A percentile compares a stretch with the other conserved stretches of the same genome.
Conservation (phyloP, 2,888 invertebrate genomes). For the Argyresthia albistria region DNA sequence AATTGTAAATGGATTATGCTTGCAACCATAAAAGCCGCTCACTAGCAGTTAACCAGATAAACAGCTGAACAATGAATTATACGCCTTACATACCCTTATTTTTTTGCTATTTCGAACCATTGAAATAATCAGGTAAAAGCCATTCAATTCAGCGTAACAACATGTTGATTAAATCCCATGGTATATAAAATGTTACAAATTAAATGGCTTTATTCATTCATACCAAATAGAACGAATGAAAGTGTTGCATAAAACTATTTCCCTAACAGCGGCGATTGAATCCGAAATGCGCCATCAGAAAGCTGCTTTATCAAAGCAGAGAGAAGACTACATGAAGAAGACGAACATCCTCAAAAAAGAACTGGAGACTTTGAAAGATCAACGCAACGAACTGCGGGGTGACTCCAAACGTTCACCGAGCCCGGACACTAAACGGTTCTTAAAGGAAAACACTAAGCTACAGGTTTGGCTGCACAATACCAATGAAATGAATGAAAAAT, state of each 20-base stretch:
- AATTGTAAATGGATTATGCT: too few species aligned
- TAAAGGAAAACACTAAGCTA: slow-evolving; percentile 86
- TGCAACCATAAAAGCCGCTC: too few species aligned
- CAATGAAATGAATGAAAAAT: neutral
- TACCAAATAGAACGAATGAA: too few species aligned
- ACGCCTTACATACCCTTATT: too few species aligned
- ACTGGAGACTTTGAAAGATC: slow-evolving; percentile 82
- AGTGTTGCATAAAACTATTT: neutral
- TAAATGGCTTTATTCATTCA: too few species aligned
- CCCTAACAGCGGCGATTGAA: slow-evolving; percentile 75
- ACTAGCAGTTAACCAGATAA: too few species aligned
- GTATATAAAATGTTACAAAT: too few species aligned
- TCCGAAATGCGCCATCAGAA: slow-evolving; percentile 88
- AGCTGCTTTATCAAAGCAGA: slow-evolving; percentile 83
- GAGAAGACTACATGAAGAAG: slow-evolving; percentile 86
- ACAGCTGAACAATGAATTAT: too few species aligned
- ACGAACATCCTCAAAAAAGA: slow-evolving; percentile 81
- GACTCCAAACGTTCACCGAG: slow-evolving; percentile 79
- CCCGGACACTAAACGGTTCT: slow-evolving; percentile 83
- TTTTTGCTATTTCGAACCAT: too few species aligned
- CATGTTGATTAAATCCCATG: too few species aligned
- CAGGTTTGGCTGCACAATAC: slow-evolving; percentile 74
- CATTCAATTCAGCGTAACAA: too few species aligned
- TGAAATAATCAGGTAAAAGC: too few species aligned
- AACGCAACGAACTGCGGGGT: slow-evolving; percentile 82